Conservation (phyloP, 2,888 invertebrate genomes). For the Linhomoeus sp. region DNA sequence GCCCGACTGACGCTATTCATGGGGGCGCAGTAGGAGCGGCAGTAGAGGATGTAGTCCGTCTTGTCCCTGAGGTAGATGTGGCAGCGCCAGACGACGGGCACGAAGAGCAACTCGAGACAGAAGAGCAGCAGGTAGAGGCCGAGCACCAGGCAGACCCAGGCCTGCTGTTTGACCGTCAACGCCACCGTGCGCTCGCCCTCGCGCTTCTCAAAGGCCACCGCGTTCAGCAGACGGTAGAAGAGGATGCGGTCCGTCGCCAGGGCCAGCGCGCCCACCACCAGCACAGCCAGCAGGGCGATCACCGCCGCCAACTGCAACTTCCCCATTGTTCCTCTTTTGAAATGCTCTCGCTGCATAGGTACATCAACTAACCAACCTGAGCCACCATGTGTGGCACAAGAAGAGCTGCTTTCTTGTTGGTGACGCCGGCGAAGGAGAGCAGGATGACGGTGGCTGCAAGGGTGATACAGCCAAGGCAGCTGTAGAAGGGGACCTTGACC, state of each 20-base stretch:
- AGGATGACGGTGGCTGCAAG: background rate
- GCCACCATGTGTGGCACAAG: background rate
- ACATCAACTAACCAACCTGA: background rate
- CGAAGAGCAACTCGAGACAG: background rate
- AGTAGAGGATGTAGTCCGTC: background rate
- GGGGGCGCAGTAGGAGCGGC: background rate
- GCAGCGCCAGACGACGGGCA: background rate
- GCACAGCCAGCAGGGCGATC: background rate
- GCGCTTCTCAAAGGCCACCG: background rate
- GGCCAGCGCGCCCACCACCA: background rate
- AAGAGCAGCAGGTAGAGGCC: background rate
- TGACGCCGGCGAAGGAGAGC: background rate
- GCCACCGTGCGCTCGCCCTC: slow-evolving; percentile 6
- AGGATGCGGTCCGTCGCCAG: background rate
- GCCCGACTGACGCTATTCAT: background rate
- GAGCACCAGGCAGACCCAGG: background rate
- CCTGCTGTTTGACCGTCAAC: background rate
- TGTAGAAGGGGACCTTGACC: background rate
- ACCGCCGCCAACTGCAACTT: no score
- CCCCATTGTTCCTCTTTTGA: no score
- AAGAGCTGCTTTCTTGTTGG: background rate
- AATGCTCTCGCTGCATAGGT: no score
- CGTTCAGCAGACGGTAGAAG: background rate
- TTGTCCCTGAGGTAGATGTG: background rate
- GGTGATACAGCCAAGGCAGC: no score